Conservation (phyloP, 2,113 vertebrate genomes). For the Leptobrachium ailaonicum region DNA sequence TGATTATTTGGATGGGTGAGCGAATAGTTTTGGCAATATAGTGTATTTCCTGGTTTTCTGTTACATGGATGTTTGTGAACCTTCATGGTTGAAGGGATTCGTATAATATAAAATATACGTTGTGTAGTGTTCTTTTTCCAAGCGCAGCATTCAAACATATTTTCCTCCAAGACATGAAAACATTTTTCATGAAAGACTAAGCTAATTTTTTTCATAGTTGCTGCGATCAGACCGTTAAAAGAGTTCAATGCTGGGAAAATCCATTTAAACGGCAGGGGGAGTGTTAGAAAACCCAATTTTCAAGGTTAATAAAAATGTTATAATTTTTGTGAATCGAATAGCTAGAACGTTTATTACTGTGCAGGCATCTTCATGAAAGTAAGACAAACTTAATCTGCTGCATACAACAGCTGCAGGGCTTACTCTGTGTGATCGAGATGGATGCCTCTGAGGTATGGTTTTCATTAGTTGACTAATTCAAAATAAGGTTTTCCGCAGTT, state of each 20-base stretch:
- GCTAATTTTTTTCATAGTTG: conserved; percentile 10
- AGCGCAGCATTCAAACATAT: background rate
- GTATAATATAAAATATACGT: too few species aligned
- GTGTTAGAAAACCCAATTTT: conserved; percentile 59
- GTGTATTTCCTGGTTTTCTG: too few species aligned
- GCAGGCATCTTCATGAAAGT: conserved; percentile 51
- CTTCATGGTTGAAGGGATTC: too few species aligned
- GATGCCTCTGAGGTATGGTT: conserved; percentile 57
- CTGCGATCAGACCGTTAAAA: background rate
- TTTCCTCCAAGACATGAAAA: background rate
- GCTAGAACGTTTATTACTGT: conserved; percentile 54
- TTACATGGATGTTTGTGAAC: too few species aligned
- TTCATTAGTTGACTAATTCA: conserved; percentile 63
- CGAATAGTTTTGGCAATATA: too few species aligned
- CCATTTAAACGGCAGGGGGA: conserved; percentile 52
- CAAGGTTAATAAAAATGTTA: conserved; percentile 58
- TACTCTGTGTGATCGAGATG: conserved; percentile 58
- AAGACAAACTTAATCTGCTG: conserved; percentile 53
- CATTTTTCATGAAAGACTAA: background rate
- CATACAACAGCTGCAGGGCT: conserved; percentile 62
- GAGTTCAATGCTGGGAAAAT: conserved; percentile 53
- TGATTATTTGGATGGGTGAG: too few species aligned
- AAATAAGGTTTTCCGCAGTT: conserved; percentile 60
- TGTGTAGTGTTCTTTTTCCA: too few species aligned
- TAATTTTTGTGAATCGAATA: conserved; percentile 57